phyloP scores from a whole-genome alignment of 2,113 vertebrate genomes.

The Siphamia tubifer region DNA sequence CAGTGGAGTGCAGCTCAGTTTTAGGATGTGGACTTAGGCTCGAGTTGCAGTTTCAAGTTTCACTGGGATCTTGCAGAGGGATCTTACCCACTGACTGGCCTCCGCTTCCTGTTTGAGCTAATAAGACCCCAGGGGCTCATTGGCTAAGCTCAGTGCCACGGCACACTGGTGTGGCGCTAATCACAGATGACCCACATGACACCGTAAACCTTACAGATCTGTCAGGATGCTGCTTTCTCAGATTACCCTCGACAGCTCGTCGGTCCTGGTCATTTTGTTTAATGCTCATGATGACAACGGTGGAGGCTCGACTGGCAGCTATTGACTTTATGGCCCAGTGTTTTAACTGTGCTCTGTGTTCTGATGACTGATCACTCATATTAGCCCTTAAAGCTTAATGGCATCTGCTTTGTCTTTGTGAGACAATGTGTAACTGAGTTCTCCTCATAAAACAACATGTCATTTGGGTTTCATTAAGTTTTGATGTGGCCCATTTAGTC shows the following conservation, averaged over 20 bases:
- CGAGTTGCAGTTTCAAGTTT: conserved; percentile 49
- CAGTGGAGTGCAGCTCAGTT: not conserved
- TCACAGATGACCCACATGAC: conserved; percentile 56
- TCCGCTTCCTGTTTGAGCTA: conserved; percentile 59
- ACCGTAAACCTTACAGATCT: conserved; percentile 56
- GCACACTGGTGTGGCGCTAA: conserved; percentile 39
- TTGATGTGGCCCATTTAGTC: conserved; percentile 4
- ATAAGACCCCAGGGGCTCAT: conserved; percentile 64
- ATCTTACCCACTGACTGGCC: conserved; percentile 19
- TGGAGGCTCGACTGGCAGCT: not conserved
- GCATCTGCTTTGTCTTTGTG: not conserved
- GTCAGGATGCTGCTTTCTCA: conserved; percentile 20
- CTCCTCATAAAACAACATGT: not conserved
- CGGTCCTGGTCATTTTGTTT: conserved; percentile 13
- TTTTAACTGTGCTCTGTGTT: not conserved
- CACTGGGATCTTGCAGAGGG: conserved; percentile 9
- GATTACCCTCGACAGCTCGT: conserved; percentile 23
- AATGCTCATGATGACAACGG: not conserved
- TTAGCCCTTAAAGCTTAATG: not conserved
- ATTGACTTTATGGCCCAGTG: not conserved
- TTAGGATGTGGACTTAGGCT: not conserved
- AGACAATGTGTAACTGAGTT: not conserved
- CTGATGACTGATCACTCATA: not conserved
- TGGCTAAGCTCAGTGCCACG: conserved; percentile 34
- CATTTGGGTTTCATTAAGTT: conserved; percentile 13